A percentile compares a stretch with the other conserved stretches of the same genome.
Conservation (phyloP, 2,113 vertebrate species). For the Carassius carassius region DNA sequence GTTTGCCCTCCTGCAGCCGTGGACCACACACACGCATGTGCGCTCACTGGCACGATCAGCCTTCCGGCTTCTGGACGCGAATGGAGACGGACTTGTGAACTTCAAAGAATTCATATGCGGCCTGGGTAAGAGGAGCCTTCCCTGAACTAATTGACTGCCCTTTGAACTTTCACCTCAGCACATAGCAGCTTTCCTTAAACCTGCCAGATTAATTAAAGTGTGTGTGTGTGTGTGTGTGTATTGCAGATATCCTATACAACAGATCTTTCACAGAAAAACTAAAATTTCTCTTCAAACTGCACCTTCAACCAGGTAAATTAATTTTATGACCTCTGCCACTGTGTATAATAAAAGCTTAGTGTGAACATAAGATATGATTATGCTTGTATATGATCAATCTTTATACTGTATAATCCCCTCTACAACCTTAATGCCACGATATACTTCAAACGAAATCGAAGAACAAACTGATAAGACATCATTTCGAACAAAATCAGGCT, state of each 20-base stretch:
- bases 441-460: too few relatives aligned
- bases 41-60: conserved; percentile 85
- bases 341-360: not conserved
- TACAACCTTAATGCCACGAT: not conserved
- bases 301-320: conserved; percentile 87
- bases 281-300: conserved; percentile 95
- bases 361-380: not conserved
- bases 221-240: conserved; percentile 2
- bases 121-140: conserved; percentile 76
- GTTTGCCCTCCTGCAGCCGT: conserved; percentile 89
- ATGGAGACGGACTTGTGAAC: conserved; percentile 87
- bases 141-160: not conserved
- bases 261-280: conserved; percentile 94
- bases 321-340: not conserved
- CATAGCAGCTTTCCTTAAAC: not conserved
- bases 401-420: too few relatives aligned
- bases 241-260: conserved; percentile 86
- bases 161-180: not conserved
- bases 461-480: too few relatives aligned
- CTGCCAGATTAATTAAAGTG: conserved; percentile 26
- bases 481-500: too few relatives aligned
- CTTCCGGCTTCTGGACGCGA: conserved; percentile 89
- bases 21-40: conserved; percentile 85
- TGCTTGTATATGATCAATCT: not conserved
- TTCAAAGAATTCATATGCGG: conserved; percentile 91